These are phyloP conservation scores for Lota lota DNA, from an alignment of 2,113 vertebrate species.

Conservation along the genomic window DNA sequence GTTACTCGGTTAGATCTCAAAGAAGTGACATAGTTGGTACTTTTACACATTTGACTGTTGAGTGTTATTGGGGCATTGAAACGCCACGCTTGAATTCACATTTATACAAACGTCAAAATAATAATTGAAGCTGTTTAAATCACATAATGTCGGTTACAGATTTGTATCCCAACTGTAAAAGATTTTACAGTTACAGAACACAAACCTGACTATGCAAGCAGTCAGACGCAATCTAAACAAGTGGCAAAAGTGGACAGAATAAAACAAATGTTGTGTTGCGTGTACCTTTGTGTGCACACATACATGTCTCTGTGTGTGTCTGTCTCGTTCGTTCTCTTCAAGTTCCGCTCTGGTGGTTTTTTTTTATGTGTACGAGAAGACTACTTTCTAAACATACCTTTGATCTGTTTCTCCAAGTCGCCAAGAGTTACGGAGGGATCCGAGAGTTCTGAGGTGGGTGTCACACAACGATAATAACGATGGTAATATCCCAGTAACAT, in stretches of 20 bases:
- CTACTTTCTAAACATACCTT: constrained; percentile 10
- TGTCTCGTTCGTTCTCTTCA: no score
- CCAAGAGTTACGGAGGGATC: constrained; percentile 92
- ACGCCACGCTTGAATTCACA: no score
- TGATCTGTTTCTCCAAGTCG: constrained; percentile 75
- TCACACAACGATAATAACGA: no score
- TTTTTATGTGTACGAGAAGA: not conserved
- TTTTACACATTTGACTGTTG: not conserved
- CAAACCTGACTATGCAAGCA: not conserved
- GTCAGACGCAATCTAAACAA: not conserved
- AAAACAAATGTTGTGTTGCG: not conserved
- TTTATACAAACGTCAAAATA: no score
- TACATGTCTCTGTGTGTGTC: no score
- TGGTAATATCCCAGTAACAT: no score
- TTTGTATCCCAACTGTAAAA: no score
- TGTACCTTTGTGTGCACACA: no score
- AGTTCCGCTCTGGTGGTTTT: not conserved
- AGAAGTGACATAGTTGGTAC: not conserved
- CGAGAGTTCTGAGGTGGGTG: constrained; percentile 86
- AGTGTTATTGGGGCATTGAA: not conserved
- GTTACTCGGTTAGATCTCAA: not conserved
- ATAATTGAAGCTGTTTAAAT: no score
- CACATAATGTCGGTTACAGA: no score
- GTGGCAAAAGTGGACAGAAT: not conserved
- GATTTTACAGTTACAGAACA: no score